A percentile compares a stretch with the other conserved stretches of the same genome.
Conservation (phyloP, 2,797 vertebrate species). For the Geotrypetes seraphini region DNA sequence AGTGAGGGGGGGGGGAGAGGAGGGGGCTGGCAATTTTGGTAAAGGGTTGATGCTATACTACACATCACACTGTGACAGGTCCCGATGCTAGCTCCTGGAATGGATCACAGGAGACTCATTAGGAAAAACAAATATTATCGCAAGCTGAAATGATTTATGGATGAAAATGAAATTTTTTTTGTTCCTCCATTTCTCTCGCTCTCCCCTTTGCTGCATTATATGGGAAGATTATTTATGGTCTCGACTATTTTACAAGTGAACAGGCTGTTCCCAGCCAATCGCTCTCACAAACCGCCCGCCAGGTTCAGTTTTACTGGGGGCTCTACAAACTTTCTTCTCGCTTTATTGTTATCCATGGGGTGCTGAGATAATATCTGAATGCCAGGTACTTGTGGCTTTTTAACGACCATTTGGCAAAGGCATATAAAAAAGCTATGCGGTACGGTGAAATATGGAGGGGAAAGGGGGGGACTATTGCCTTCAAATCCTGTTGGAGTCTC, state of each 20-base stretch:
- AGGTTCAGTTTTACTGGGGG: conserved; percentile 71
- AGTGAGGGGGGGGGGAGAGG: conserved; percentile 14
- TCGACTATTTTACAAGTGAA: conserved; percentile 63
- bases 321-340: conserved; percentile 63
- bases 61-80: conserved; percentile 68
- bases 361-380: conserved; percentile 59
- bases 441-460: conserved; percentile 4
- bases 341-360: conserved; percentile 46
- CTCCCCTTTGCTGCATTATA: conserved; percentile 52
- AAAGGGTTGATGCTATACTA: conserved; percentile 56
- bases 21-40: conserved; percentile 64
- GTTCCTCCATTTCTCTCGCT: conserved; percentile 57
- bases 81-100: conserved; percentile 70
- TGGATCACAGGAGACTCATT: conserved; percentile 75
- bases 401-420: conserved; percentile 20
- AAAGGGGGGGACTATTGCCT: no score
- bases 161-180: conserved; percentile 72
- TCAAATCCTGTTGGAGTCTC: no score
- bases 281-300: conserved; percentile 66
- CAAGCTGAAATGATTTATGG: conserved; percentile 81
- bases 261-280: conserved; percentile 52
- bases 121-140: conserved; percentile 85
- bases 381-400: conserved; percentile 44
- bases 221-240: conserved; percentile 78
- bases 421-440: not conserved